Evolutionary conservation across 2,888 invertebrate genomes (phyloP).

Genomic region (Mesoligia furuncula): DNA sequence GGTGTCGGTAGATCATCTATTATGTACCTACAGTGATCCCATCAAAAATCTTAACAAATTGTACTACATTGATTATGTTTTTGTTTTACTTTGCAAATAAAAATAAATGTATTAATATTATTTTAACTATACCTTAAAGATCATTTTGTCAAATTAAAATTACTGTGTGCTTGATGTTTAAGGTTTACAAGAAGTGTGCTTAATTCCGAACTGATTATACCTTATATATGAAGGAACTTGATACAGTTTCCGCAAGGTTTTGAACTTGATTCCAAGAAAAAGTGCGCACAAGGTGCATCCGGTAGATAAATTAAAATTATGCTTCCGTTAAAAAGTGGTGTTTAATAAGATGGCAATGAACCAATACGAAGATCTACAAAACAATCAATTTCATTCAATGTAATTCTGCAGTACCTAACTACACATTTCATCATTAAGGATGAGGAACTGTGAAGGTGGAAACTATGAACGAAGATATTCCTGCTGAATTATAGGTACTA

Average conservation of each 20-base stretch:
- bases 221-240: constrained; percentile 55
- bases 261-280: constrained; percentile 62
- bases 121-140: constrained; percentile 43
- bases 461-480: neutral
- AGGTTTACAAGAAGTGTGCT: constrained; percentile 25
- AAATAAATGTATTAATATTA: neutral
- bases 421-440: no score
- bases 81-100: neutral
- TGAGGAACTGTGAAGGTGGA: neutral
- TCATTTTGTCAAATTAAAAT: constrained; percentile 22
- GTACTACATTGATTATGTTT: neutral
- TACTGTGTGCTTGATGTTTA: constrained; percentile 3
- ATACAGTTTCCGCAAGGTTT: constrained; percentile 69
- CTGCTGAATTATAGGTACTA: neutral
- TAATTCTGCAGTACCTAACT: neutral
- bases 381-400: neutral
- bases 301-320: constrained; percentile 11
- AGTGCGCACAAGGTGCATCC: constrained; percentile 21
- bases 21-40: no score
- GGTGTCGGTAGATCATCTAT: neutral
- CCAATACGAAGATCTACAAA: neutral
- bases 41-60: neutral
- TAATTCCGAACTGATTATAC: constrained; percentile 26
- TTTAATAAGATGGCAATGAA: neutral
- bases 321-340: neutral